phyloP scores from a whole-genome alignment of 2,797 vertebrate genomes.

The Rhodeus uyekii region DNA sequence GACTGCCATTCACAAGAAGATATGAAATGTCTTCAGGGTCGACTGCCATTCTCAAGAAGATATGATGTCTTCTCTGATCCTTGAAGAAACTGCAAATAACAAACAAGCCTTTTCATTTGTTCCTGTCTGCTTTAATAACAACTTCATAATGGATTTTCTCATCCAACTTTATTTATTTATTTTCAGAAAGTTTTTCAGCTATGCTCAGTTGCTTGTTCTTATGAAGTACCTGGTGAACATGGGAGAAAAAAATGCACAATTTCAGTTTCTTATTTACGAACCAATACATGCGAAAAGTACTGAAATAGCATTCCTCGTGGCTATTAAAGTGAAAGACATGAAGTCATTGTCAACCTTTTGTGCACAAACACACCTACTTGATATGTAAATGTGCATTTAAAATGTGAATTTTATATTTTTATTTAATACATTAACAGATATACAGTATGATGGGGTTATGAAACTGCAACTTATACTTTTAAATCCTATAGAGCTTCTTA shows the following conservation, averaged over 20 bases:
- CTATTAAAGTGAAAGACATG: background rate
- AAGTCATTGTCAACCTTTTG: background rate
- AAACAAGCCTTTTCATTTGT: constrained; percentile 2
- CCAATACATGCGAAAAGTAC: no score
- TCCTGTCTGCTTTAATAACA: constrained; percentile 24
- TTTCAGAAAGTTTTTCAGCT: background rate
- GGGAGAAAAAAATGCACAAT: background rate
- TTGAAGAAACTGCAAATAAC: constrained; percentile 43
- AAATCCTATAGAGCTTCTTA: background rate
- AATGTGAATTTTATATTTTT: no score
- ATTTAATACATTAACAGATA: background rate
- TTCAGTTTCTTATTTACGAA: background rate
- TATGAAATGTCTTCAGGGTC: constrained; percentile 19
- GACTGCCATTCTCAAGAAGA: no score
- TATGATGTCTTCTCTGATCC: constrained; percentile 34
- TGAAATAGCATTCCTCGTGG: background rate
- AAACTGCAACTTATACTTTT: background rate
- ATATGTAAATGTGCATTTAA: no score
- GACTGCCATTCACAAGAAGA: constrained; percentile 40
- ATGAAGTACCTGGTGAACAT: background rate
- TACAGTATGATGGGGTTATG: background rate
- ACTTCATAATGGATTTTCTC: background rate
- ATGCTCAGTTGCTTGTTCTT: background rate
- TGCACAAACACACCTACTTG: no score
- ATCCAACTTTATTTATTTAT: background rate